phyloP scores from a whole-genome alignment of 2,797 vertebrate species.

The Sebastes minor region DNA sequence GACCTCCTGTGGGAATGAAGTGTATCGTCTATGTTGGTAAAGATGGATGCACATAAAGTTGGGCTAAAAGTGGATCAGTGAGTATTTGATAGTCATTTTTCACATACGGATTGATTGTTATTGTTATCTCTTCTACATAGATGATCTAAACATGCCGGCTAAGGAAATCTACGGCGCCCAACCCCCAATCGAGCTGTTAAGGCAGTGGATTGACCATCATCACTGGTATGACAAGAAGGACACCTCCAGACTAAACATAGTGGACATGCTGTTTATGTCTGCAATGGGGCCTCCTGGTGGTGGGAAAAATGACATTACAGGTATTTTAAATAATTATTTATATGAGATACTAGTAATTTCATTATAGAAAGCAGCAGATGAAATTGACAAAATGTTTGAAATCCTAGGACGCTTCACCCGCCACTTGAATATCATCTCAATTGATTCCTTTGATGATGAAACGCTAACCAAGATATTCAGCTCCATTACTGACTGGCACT shows the following conservation, averaged over 20 bases:
- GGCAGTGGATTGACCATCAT: constrained; percentile 92
- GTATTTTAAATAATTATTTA: constrained; percentile 64
- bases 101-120: not conserved
- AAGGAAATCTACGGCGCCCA: constrained; percentile 95
- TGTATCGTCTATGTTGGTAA: constrained; percentile 93
- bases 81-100: not conserved
- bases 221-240: constrained; percentile 97
- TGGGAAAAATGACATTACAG: constrained; percentile 93
- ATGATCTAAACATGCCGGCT: constrained; percentile 97
- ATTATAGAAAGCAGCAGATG: not conserved
- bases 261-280: constrained; percentile 87
- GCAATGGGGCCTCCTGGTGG: constrained; percentile 97
- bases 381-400: constrained; percentile 22
- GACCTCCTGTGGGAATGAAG: constrained; percentile 89
- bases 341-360: not conserved
- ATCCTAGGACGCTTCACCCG: constrained; percentile 90
- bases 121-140: constrained; percentile 63
- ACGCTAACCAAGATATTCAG: constrained; percentile 90
- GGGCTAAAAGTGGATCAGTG: not conserved
- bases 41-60: not conserved
- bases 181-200: constrained; percentile 92
- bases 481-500: constrained; percentile 93
- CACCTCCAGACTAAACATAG: constrained; percentile 84
- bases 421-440: constrained; percentile 90
- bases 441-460: constrained; percentile 91